Base-by-base conservation (phyloP, 1,140 invertebrate genomes). In the Aphis gossypii region DNA sequence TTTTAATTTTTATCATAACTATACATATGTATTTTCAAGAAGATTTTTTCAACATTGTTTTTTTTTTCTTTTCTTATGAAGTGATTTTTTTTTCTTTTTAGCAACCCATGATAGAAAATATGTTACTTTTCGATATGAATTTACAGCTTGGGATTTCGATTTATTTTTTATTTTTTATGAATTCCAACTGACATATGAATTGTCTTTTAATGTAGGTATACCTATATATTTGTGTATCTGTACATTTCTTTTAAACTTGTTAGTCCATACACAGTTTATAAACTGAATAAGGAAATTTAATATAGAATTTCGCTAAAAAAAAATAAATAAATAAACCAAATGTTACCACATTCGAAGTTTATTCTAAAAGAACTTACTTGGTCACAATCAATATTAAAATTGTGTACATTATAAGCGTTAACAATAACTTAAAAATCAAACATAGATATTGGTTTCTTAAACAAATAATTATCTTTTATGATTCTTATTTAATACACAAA, bases 321-420 rank as follows among this genome's bases (percentile, higher is more conserved):
- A 89, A 89, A 23, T 1, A 38, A 25, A 89, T 56, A 38, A 56
- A 56, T 56, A 89, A 56, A 51, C 88, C 88, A 89, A 56, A 89
- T 89, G 88, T 54, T 89, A 56, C 51, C 51, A 56, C 88, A 6
- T 89, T 56, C 9, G 23, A 89, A 89, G 88, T 89, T 89, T 89
- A 56, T 89, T 89, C 88, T 18, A 56, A 38, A 88, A 56, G 7
- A 89, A 89, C 56, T 20, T 89, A 38, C 25, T 41, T 56, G 35
- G 88, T 89, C 48, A 89, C 51, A 25, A 35, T 11, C 35, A 56
- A 41, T 89, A 89, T 56, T 56, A 89, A 89, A 89, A 41, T 56
- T 11, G 38, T 30, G 56, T 25, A 89, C 56, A 56, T 25, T 56
- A 56, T 38, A 56, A 56, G 35, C 21, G 2, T 38, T 30, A 41